Conservation (phyloP, 53 echinoderm and acorn worm genomes). For the Patiria pectinifera region DNA sequence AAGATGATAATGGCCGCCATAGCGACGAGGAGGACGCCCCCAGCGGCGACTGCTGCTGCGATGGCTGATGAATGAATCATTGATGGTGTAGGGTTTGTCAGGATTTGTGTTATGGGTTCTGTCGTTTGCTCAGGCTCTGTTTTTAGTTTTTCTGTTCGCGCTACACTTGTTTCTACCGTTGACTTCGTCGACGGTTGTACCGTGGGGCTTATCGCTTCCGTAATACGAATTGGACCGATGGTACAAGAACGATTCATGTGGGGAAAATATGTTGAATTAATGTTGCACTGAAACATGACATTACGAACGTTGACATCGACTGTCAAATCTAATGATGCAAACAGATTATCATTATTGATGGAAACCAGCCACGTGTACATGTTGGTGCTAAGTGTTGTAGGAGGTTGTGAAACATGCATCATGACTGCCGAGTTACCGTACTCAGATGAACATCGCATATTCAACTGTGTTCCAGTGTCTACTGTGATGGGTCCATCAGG, state of each 20-base stretch:
- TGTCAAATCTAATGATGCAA: slow-evolving; percentile 4
- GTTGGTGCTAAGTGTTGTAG: neutral
- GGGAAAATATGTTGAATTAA: too few species aligned
- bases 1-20: neutral
- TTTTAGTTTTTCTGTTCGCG: too few species aligned
- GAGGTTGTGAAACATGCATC: neutral
- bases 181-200: neutral
- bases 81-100: neutral
- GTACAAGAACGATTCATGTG: too few species aligned
- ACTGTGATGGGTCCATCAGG: slow-evolving; percentile 54
- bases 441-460: slow-evolving; percentile 20
- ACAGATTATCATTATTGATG: neutral
- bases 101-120: neutral
- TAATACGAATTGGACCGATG: neutral
- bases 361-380: too few species aligned
- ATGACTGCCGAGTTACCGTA: neutral
- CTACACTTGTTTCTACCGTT: too few species aligned
- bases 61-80: neutral
- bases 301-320: neutral
- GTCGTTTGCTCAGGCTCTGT: too few species aligned
- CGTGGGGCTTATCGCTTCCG: neutral
- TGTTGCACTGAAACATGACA: neutral
- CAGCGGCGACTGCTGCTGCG: neutral
- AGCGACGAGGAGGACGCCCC: neutral
- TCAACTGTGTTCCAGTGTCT: slow-evolving; percentile 23